phyloP scores from a whole-genome alignment of 2,113 vertebrate species.

The Rafetus swinhoei region DNA sequence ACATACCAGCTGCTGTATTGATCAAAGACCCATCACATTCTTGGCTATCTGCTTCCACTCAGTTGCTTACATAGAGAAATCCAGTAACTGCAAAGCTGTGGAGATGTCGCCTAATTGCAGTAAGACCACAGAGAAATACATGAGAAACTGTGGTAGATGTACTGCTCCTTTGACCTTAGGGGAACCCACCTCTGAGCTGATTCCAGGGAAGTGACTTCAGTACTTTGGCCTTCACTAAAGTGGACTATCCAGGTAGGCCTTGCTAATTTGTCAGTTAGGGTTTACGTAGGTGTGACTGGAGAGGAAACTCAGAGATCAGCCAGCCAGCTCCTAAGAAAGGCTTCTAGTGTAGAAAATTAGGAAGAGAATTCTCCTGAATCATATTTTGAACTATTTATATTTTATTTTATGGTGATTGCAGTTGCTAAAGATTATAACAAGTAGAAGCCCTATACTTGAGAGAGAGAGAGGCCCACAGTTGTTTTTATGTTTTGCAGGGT shows the following conservation, averaged over 20 bases:
- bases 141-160: not conserved
- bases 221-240: not conserved
- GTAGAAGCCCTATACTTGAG: not conserved
- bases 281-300: not conserved
- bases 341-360: not conserved
- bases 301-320: not conserved
- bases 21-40: not conserved
- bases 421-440: not conserved
- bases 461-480: not conserved
- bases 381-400: not conserved
- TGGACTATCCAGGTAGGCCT: not conserved
- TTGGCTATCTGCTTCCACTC: not conserved
- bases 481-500: not conserved
- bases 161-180: not conserved
- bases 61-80: not conserved
- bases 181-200: not conserved
- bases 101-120: not conserved
- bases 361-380: not conserved
- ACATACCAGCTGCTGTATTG: not conserved
- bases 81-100: not conserved
- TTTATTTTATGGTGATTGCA: not conserved
- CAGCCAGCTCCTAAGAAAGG: not conserved
- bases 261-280: not conserved
- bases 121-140: not conserved
- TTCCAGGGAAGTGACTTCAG: not conserved